Evolutionary conservation across 2,113 vertebrate genomes (phyloP).

Genomic region (Bathybates hornii): DNA sequence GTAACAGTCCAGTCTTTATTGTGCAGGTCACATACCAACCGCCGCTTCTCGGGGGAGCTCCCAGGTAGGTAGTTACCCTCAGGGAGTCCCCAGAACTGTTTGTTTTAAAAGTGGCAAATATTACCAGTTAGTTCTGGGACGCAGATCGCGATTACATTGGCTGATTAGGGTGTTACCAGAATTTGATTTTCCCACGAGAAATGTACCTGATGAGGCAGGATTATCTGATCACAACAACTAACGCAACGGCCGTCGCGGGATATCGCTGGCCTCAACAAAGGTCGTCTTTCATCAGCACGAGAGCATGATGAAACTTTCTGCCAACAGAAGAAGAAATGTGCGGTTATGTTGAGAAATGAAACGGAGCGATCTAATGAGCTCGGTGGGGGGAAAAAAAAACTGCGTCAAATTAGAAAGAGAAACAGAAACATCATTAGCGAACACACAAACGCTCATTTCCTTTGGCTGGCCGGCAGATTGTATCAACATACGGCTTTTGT

Average conservation of each 20-base stretch:
- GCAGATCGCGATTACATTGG: background rate
- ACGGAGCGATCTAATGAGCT: constrained; percentile 27
- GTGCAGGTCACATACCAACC: background rate
- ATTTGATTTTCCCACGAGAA: background rate
- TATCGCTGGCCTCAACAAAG: background rate
- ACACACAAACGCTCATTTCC: constrained; percentile 62
- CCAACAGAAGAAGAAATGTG: background rate
- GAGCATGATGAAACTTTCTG: background rate
- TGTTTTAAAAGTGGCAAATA: background rate
- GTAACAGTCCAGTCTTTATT: background rate
- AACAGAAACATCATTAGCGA: constrained; percentile 58
- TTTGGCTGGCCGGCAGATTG: constrained; percentile 46
- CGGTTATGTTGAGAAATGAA: constrained; percentile 31
- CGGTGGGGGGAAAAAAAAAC: constrained; percentile 40
- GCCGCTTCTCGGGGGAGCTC: background rate
- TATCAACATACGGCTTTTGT: constrained; percentile 69
- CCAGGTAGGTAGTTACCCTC: background rate
- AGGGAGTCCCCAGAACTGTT: background rate
- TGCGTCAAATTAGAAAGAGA: constrained; percentile 41
- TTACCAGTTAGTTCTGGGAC: background rate
- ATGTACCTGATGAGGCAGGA: background rate
- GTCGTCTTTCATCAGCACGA: background rate
- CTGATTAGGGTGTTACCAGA: background rate
- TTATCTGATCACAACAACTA: background rate
- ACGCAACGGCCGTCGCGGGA: background rate